Conservation (phyloP, 2,888 invertebrate genomes). For the Siphlonurus alternatus region DNA sequence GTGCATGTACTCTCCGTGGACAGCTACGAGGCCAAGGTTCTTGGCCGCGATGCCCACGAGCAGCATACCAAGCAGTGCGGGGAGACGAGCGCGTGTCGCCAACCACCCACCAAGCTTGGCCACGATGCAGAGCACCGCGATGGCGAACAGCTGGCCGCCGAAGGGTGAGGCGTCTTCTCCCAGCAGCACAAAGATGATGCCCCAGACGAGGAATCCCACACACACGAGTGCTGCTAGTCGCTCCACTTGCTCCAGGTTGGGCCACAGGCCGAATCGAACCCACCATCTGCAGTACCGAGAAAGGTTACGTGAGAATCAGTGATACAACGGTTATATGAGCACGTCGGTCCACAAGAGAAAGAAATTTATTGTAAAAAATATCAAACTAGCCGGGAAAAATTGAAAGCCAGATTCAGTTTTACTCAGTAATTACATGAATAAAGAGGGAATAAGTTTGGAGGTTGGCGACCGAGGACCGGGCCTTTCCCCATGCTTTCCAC, state of each 20-base stretch:
- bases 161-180: conserved; percentile 60
- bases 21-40: conserved; percentile 55
- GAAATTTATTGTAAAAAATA: no score
- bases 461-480: no score
- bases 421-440: no score
- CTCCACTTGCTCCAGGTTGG: conserved; percentile 68
- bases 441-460: no score
- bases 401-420: no score
- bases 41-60: conserved; percentile 58
- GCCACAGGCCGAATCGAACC: conserved; percentile 42
- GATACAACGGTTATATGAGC: no score
- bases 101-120: conserved; percentile 74
- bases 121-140: conserved; percentile 55
- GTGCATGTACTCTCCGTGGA: conserved; percentile 45
- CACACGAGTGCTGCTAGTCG: conserved; percentile 52
- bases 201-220: conserved; percentile 55
- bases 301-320: no score
- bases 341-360: no score
- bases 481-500: no score
- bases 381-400: no score
- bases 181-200: conserved; percentile 55
- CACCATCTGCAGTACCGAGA: background rate
- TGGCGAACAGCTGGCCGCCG: conserved; percentile 63
- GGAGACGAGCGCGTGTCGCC: conserved; percentile 59
- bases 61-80: conserved; percentile 75